Conservation (phyloP, 2,797 vertebrate species). For the Naso thynnoides region DNA sequence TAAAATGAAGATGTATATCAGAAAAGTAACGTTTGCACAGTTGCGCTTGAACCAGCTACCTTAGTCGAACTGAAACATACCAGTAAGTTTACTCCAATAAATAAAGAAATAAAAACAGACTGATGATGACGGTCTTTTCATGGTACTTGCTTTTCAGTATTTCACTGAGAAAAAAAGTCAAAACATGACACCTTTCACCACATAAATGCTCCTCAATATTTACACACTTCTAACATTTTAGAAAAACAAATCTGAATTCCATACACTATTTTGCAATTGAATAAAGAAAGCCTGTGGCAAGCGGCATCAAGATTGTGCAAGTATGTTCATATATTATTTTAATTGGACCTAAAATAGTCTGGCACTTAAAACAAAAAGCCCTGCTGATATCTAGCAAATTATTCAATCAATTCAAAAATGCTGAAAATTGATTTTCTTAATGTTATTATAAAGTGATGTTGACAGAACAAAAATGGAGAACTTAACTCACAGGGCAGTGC, state of each 20-base stretch:
- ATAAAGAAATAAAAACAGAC: neutral
- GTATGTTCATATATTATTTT: slow-evolving; percentile 62
- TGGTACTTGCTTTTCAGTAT: neutral
- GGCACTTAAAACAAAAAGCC: slow-evolving; percentile 63
- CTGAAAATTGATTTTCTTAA: no score
- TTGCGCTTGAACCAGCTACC: neutral
- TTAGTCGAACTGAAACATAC: neutral
- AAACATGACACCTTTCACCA: neutral
- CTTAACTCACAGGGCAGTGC: no score
- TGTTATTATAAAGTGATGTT: no score
- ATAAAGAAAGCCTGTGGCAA: slow-evolving; percentile 37
- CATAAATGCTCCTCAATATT: slow-evolving; percentile 13
- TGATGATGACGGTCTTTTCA: neutral
- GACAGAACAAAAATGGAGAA: no score
- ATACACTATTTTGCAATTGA: slow-evolving; percentile 37
- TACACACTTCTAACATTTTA: slow-evolving; percentile 34
- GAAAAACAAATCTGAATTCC: slow-evolving; percentile 35
- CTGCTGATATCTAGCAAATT: slow-evolving; percentile 54
- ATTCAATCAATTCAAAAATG: slow-evolving; percentile 34
- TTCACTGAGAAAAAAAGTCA: slow-evolving; percentile 8
- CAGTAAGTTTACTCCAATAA: slow-evolving; percentile 22
- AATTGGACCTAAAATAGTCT: slow-evolving; percentile 50
- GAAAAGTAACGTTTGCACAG: slow-evolving; percentile 21
- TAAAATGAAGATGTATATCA: neutral
- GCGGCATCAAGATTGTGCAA: slow-evolving; percentile 57